phyloP scores from a whole-genome alignment of 1,140 invertebrate species.

The Thaumatotibia leucotreta region DNA sequence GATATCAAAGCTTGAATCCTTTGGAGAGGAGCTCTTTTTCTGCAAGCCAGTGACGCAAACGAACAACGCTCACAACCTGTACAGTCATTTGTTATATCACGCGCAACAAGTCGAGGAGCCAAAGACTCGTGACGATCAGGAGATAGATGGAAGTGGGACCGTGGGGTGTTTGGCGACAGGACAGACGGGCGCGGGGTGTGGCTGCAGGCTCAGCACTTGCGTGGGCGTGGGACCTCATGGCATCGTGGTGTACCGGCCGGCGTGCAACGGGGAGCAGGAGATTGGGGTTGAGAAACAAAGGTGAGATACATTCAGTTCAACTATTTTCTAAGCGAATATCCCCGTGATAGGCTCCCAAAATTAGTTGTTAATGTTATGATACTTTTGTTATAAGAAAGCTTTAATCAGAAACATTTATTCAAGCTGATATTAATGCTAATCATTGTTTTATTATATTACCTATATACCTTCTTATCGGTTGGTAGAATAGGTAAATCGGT shows the following conservation, averaged over 20 bases:
- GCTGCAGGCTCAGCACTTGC: slow-evolving; percentile 68
- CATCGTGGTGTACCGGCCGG: slow-evolving; percentile 82
- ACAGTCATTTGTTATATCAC: slow-evolving; percentile 71
- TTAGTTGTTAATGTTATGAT: too few species aligned
- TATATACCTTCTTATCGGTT: not conserved
- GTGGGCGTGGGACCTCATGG: slow-evolving; percentile 90
- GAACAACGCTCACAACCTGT: slow-evolving; percentile 69
- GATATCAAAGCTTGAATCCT: slow-evolving; percentile 85
- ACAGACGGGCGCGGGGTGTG: slow-evolving; percentile 61
- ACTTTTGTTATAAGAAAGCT: too few species aligned
- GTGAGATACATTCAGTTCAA: slow-evolving; percentile 57
- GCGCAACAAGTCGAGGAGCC: slow-evolving; percentile 58
- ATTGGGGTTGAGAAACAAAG: slow-evolving; percentile 80
- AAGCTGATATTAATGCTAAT: not conserved
- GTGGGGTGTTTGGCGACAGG: slow-evolving; percentile 67
- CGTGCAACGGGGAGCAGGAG: slow-evolving; percentile 76
- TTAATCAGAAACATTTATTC: too few species aligned
- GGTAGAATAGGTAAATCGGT: too few species aligned
- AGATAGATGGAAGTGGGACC: slow-evolving; percentile 70
- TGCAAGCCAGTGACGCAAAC: slow-evolving; percentile 77
- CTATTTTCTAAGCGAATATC: too few species aligned
- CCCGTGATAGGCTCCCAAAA: too few species aligned
- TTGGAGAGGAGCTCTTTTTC: slow-evolving; percentile 90
- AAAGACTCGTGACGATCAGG: slow-evolving; percentile 60
- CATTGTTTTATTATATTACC: not conserved